phyloP scores from a whole-genome alignment of 2,113 vertebrate genomes.

The Garra rufa region DNA sequence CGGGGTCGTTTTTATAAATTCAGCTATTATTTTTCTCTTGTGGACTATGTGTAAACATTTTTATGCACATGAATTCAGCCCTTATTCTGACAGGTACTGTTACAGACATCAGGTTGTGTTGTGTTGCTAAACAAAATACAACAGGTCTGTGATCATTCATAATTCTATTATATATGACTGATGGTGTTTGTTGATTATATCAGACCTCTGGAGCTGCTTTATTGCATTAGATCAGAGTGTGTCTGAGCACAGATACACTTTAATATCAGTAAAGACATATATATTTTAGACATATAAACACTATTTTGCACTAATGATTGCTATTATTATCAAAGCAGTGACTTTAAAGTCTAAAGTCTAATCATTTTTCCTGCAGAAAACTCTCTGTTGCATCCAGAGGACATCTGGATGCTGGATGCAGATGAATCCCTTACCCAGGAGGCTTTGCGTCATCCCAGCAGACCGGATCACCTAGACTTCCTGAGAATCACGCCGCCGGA shows the following conservation, averaged over 20 bases:
- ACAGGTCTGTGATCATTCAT: no score
- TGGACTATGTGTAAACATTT: no score
- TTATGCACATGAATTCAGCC: no score
- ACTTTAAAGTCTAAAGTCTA: neutral
- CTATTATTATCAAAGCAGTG: neutral
- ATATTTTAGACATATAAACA: neutral
- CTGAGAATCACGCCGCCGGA: constrained; percentile 78
- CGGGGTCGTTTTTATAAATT: no score
- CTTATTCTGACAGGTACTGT: no score
- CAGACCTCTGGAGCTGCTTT: neutral
- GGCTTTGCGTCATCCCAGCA: constrained; percentile 57
- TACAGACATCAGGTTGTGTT: no score
- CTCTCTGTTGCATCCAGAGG: constrained; percentile 70
- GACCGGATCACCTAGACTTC: constrained; percentile 79
- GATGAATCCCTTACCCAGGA: constrained; percentile 70
- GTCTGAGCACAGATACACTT: neutral
- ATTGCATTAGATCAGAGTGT: neutral
- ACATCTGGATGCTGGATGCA: constrained; percentile 77
- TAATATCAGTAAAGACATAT: neutral
- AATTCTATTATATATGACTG: neutral
- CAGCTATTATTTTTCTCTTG: no score
- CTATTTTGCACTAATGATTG: neutral
- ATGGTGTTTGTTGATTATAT: neutral
- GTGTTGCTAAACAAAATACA: no score
- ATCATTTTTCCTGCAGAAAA: constrained; percentile 64